Evolutionary conservation across 2,797 vertebrate genomes (phyloP).

Genomic region (Linurgus olivaceus): DNA sequence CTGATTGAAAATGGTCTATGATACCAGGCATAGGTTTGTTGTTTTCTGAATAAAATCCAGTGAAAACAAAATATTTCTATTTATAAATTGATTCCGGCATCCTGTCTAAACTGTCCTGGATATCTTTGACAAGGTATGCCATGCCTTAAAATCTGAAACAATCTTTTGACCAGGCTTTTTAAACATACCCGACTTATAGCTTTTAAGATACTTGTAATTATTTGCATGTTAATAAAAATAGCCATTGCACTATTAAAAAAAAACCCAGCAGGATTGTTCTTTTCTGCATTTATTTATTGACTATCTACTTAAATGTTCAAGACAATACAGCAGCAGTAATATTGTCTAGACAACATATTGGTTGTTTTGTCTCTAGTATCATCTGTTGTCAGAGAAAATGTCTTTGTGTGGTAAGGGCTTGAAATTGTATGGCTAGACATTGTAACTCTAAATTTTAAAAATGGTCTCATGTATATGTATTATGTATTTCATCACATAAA

Average conservation of each 20-base stretch:
- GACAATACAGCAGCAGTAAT: neutral
- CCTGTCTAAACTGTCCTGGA: neutral
- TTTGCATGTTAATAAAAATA: neutral
- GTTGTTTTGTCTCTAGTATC: constrained; percentile 2
- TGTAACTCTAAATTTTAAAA: neutral
- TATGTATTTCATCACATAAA: neutral
- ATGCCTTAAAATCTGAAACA: neutral
- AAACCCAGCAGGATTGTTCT: neutral
- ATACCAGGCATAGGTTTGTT: neutral
- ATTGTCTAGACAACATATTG: constrained; percentile 42
- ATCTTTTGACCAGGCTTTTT: neutral
- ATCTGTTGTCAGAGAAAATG: neutral
- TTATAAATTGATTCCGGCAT: neutral
- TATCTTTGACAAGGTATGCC: neutral
- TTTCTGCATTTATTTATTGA: neutral
- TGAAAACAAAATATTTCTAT: neutral
- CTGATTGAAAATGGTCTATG: neutral
- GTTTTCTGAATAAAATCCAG: neutral
- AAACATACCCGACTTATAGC: neutral
- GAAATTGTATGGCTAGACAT: neutral
- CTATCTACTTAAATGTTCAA: neutral
- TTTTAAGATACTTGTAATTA: neutral
- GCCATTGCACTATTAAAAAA: neutral
- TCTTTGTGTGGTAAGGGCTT: neutral
- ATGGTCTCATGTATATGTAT: neutral